Conservation (phyloP, 1,140 invertebrate species). For the Ceratitis capitata region DNA sequence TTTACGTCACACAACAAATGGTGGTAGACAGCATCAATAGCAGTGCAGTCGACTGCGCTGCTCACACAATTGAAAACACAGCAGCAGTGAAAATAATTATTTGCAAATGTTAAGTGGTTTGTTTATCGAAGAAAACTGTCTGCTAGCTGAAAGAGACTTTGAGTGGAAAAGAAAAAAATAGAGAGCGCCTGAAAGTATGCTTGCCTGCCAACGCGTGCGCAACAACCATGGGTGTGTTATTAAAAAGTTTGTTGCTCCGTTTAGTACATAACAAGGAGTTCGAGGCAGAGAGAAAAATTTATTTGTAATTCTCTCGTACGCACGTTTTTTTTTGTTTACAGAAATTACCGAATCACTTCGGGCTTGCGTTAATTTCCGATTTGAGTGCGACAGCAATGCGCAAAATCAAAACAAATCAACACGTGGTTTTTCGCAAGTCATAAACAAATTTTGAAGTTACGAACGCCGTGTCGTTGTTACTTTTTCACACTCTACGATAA, state of each 20-base stretch:
- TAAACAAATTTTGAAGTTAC: not conserved
- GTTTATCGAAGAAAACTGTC: slow-evolving; percentile 1
- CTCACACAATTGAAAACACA: not conserved
- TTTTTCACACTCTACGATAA: too few species aligned
- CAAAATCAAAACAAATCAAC: slow-evolving; percentile 65
- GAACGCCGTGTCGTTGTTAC: not conserved
- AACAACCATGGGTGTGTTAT: not conserved
- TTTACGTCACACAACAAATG: not conserved
- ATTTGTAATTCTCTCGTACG: not conserved
- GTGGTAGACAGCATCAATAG: not conserved
- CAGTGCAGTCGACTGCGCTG: not conserved
- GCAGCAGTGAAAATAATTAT: not conserved
- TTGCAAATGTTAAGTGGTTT: not conserved
- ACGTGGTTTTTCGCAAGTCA: slow-evolving; percentile 54
- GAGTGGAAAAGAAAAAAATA: not conserved
- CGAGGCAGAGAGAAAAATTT: not conserved
- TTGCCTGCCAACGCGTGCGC: slow-evolving; percentile 6
- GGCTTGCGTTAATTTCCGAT: not conserved
- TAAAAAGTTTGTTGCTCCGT: not conserved
- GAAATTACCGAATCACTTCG: not conserved
- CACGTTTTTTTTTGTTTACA: not conserved
- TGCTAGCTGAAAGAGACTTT: too few species aligned
- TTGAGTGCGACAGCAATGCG: slow-evolving; percentile 46
- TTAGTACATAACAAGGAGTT: not conserved
- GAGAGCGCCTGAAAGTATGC: not conserved